phyloP scores from a whole-genome alignment of 53 echinoderm and acorn worm genomes.

The Stichopus horrens region DNA sequence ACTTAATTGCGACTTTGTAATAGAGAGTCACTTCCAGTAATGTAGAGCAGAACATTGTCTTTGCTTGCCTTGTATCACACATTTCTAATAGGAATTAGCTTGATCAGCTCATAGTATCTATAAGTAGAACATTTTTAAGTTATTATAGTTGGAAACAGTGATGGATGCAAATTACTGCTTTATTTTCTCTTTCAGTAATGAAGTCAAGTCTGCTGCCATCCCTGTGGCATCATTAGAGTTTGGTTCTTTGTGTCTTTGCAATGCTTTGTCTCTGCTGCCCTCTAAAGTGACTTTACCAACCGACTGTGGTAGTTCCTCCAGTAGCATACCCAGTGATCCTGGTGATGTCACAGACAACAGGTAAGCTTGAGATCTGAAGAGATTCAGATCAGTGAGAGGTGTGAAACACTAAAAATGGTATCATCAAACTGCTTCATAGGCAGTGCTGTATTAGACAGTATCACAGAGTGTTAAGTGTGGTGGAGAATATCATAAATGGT shows the following conservation, averaged over 20 bases:
- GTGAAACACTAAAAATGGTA: too few species aligned
- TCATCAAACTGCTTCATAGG: too few species aligned
- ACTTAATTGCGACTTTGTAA: too few species aligned
- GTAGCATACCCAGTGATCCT: constrained; percentile 65
- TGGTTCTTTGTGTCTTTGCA: constrained; percentile 90
- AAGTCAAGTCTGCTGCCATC: constrained; percentile 88
- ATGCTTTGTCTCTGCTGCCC: constrained; percentile 79
- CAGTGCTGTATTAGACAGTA: too few species aligned
- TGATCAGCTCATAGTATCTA: background rate
- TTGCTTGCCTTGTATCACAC: background rate
- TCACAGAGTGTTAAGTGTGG: too few species aligned
- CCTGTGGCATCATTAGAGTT: constrained; percentile 95
- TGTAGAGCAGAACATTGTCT: background rate
- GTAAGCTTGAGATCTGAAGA: background rate
- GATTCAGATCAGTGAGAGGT: too few species aligned
- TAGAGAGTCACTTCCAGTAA: background rate
- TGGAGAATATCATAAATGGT: too few species aligned
- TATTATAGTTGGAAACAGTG: background rate
- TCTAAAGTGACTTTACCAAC: constrained; percentile 60
- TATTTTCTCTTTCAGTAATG: constrained; percentile 44
- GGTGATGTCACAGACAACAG: constrained; percentile 59
- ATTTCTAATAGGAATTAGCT: background rate
- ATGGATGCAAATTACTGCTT: background rate
- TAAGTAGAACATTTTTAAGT: too few species aligned
- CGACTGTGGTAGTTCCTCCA: constrained; percentile 48